Evolutionary conservation across 2,113 vertebrate species (phyloP), one percentile per base, ranked within the genome.

Genomic region (Neodontobutis hainanensis): DNA sequence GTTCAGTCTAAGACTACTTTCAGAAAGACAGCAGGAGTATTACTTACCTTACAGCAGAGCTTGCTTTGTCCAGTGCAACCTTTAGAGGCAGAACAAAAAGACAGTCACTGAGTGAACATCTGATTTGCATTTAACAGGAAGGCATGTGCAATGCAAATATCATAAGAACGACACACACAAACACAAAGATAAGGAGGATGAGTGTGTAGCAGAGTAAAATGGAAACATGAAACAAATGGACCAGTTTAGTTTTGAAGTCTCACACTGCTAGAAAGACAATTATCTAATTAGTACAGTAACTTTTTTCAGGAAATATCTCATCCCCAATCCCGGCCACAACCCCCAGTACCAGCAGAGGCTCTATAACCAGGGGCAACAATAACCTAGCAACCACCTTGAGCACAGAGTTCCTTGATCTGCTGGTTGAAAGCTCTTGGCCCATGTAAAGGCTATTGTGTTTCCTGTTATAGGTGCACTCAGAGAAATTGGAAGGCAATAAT

Each of bases 321-420:
- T 69, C 63, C 80, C 83, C 84, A 65, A 64, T 48, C 43, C 35
- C 49, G 4, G 44, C 4, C 2, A 11, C 38, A 6, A 27, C 14
- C 32, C 11, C 42, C 11, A 46, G 88, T 76, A 86, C 61, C 82
- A 4, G 8, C 38, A 40, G 38, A 40, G 34, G 52, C 52, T 91
- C 77, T 72, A 90, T 91, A 89, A 85, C 90, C 84, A 82, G 14
- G 79, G 87, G 92, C 92, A 95, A 94, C 92, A 92, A 95, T 92
- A 93, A 92, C 94, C 93, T 92, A 93, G 94, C 93, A 95, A 95
- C 93, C 87, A 77, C 86, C 78, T 75, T 5, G 34, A 81, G 69
- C 87, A 84, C 85, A 90, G 8, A 71, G 80, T 78, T 74, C 88
- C 80, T 86, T 90, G 90, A 92, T 90, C 86, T 43, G 56, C 76